Evolutionary conservation across 2,113 vertebrate species (phyloP).

Genomic region (Alligator sinensis): DNA sequence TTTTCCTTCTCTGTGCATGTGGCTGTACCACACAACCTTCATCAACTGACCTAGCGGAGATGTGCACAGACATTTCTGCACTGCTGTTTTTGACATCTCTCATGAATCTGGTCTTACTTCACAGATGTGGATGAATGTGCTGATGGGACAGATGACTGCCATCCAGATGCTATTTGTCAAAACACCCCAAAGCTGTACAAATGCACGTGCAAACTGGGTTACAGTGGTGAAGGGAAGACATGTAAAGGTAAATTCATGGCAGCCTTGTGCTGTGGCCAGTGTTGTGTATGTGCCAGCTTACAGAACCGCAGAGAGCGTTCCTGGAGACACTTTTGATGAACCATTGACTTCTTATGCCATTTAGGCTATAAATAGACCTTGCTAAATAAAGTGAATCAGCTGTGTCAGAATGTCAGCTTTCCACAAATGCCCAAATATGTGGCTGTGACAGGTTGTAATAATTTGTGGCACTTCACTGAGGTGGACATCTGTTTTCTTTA

Average conservation of each 20-base stretch:
- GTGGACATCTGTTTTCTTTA: too few relatives aligned
- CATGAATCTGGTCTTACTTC: slow-evolving; percentile 48
- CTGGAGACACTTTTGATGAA: background rate
- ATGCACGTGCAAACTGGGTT: slow-evolving; percentile 93
- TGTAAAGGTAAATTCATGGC: slow-evolving; percentile 84
- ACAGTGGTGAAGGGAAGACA: slow-evolving; percentile 90
- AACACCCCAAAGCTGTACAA: slow-evolving; percentile 92
- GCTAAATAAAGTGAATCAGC: too few relatives aligned
- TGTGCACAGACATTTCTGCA: rapidly evolving
- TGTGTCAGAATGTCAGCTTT: too few relatives aligned
- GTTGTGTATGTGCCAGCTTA: background rate
- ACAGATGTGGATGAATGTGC: slow-evolving; percentile 93
- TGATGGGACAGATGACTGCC: slow-evolving; percentile 92
- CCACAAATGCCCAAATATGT: too few relatives aligned
- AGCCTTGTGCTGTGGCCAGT: background rate
- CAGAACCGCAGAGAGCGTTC: background rate
- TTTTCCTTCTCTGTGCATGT: rapidly evolving
- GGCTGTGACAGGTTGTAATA: too few relatives aligned
- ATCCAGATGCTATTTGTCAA: slow-evolving; percentile 94
- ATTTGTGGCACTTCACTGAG: too few relatives aligned
- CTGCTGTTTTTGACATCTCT: background rate
- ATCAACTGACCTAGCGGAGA: background rate
- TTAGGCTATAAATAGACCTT: too few relatives aligned
- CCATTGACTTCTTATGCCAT: background rate
- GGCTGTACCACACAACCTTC: rapidly evolving